A percentile compares a stretch with the other conserved stretches of the same genome.
These are phyloP conservation scores for Latrodectus elegans DNA, from an alignment of 2,888 invertebrate species.

Conservation along the genomic window DNA sequence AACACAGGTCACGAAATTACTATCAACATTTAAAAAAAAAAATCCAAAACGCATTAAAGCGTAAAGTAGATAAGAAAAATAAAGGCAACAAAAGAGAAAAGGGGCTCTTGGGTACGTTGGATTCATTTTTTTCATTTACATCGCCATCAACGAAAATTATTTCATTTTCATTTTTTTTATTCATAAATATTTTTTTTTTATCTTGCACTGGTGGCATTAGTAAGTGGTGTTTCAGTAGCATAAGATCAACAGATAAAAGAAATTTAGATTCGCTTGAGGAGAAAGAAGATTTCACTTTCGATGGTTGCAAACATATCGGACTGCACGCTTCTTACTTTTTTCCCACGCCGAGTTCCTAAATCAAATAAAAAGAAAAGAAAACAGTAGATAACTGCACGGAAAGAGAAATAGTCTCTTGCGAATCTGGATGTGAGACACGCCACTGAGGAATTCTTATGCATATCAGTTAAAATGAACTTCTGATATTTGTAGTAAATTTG, in stretches of 20 bases:
- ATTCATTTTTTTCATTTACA: too few species aligned
- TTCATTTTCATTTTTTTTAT: neutral
- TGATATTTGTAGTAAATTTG: too few species aligned
- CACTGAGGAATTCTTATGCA: too few species aligned
- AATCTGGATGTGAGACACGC: too few species aligned
- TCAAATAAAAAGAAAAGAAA: neutral
- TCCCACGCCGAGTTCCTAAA: constrained; percentile 4
- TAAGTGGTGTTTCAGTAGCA: constrained; percentile 45
- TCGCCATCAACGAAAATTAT: too few species aligned
- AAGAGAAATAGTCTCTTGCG: too few species aligned
- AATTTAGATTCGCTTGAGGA: constrained; percentile 38
- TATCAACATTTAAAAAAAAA: neutral
- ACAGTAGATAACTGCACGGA: too few species aligned
- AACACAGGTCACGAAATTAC: neutral
- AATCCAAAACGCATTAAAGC: neutral
- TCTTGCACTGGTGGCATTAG: constrained; percentile 15
- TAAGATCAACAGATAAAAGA: constrained; percentile 18
- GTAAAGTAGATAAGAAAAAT: neutral
- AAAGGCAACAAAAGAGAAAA: neutral
- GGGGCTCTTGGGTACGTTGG: neutral
- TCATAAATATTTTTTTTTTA: neutral
- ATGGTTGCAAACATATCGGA: constrained; percentile 8
- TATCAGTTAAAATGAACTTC: too few species aligned
- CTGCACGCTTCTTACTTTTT: constrained; percentile 31
- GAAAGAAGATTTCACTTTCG: constrained; percentile 29